Evolutionary conservation across 2,113 vertebrate genomes (phyloP).

Genomic region (Leptosomus discolor): DNA sequence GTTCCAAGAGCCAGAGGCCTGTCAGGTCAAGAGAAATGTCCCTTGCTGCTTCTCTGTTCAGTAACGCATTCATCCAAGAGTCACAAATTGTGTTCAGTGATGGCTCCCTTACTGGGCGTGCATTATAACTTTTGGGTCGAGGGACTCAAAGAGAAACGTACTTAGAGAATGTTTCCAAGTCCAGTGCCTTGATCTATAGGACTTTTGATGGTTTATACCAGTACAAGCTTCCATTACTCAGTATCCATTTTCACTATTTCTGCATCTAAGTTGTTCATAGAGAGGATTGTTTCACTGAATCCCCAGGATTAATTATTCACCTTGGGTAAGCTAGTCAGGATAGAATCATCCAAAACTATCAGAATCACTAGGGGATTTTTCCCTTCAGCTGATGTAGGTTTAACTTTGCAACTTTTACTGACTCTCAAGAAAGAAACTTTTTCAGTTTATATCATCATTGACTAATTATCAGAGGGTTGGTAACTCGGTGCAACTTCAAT

Average conservation of each 20-base stretch:
- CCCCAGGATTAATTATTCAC: background rate
- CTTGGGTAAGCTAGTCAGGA: background rate
- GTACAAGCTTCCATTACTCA: background rate
- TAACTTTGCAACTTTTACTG: background rate
- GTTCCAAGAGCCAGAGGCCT: background rate
- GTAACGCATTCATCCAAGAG: background rate
- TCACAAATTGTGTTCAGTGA: background rate
- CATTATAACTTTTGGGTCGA: background rate
- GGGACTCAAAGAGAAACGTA: background rate
- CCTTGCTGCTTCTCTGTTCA: background rate
- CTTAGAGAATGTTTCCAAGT: background rate
- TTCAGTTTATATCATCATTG: background rate
- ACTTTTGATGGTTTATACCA: background rate
- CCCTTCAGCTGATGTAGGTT: background rate
- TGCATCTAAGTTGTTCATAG: background rate
- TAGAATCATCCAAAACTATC: background rate
- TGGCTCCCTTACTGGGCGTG: background rate
- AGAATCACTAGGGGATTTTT: background rate
- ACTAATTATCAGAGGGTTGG: background rate
- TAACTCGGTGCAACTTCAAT: background rate
- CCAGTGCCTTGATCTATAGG: background rate
- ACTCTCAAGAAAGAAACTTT: background rate
- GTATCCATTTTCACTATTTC: background rate
- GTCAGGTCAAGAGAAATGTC: background rate
- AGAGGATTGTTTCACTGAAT: background rate